Evolutionary conservation across 2,888 invertebrate species (phyloP).

Genomic region (Luperina testacea): DNA sequence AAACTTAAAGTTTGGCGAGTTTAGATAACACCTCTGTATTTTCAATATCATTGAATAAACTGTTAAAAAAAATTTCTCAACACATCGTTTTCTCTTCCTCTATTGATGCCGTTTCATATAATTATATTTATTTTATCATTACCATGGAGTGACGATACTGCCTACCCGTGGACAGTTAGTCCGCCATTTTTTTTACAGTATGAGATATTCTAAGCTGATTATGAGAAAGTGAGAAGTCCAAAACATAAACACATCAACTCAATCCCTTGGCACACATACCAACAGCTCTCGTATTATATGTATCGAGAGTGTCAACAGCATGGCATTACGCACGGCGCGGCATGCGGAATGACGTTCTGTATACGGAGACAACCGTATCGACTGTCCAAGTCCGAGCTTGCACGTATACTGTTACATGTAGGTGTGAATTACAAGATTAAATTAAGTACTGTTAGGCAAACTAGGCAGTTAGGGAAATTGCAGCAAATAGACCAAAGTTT

Average conservation of each 20-base stretch:
- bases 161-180: no score
- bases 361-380: conserved; percentile 72
- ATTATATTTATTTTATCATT: no score
- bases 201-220: no score
- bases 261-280: neutral
- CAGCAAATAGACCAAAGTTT: neutral
- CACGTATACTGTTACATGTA: neutral
- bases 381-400: conserved; percentile 33
- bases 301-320: conserved; percentile 69
- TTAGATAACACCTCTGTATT: no score
- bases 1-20: no score
- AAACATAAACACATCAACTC: neutral
- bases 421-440: neutral
- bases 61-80: no score
- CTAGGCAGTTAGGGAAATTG: neutral
- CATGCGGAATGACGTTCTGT: conserved; percentile 81
- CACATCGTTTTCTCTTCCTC: no score
- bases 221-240: no score
- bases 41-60: no score
- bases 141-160: no score
- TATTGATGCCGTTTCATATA: no score
- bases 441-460: neutral
- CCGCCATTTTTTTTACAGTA: no score
- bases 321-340: conserved; percentile 74
- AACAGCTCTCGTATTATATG: conserved; percentile 80